Percentiles rank a stretch among this genome's conserved stretches.
Evolutionary conservation across 2,888 invertebrate species (phyloP).

Genomic region (Argyresthia goedartella): DNA sequence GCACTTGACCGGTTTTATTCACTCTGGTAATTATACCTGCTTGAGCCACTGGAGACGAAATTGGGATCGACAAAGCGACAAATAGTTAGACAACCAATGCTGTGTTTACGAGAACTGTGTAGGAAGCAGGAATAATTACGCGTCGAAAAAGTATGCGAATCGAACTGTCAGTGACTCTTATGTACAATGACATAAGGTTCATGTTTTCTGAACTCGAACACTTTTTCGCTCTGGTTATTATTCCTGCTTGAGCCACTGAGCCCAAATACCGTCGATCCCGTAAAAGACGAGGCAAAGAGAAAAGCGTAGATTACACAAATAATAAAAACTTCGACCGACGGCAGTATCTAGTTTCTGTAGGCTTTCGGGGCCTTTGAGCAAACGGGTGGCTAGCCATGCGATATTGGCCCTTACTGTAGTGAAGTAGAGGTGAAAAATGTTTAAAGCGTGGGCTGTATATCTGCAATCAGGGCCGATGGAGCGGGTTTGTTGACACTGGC

Average conservation of each 20-base stretch:
- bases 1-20: too few species aligned
- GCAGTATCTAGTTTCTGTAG: background rate
- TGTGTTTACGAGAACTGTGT: too few species aligned
- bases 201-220: too few species aligned
- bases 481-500: background rate
- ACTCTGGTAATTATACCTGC: too few species aligned
- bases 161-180: too few species aligned
- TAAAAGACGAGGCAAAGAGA: background rate
- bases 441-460: background rate
- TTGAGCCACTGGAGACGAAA: too few species aligned
- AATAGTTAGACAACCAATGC: too few species aligned
- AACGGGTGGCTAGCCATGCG: background rate
- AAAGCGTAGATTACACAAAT: background rate
- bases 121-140: too few species aligned
- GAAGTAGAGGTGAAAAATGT: background rate
- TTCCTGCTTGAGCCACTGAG: background rate
- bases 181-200: too few species aligned
- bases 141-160: too few species aligned
- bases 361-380: background rate
- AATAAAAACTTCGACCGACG: background rate
- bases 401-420: background rate
- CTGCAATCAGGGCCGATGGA: slow-evolving; percentile 9
- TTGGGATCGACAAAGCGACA: too few species aligned
- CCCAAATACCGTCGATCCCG: background rate
- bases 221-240: too few species aligned